Evolutionary conservation across 1,140 invertebrate genomes (phyloP).

Genomic region (Protaetia brevitarsis): DNA sequence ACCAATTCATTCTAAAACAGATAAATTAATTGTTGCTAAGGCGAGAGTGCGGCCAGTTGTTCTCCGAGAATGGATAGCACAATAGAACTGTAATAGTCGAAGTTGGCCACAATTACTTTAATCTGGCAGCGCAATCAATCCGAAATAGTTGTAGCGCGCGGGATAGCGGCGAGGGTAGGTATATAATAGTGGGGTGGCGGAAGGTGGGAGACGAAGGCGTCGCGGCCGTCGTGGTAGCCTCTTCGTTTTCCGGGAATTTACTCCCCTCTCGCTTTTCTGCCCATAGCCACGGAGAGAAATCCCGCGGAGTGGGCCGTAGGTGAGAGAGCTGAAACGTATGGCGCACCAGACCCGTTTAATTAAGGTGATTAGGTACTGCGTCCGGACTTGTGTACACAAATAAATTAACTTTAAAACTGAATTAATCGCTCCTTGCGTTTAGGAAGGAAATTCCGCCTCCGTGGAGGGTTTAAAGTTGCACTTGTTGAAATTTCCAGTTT

Average conservation of each 20-base stretch:
- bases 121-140: slow-evolving; percentile 29
- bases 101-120: slow-evolving; percentile 35
- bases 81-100: slow-evolving; percentile 35
- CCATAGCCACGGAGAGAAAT: slow-evolving; percentile 12
- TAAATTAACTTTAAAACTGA: slow-evolving; percentile 50
- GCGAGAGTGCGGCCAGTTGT: neutral
- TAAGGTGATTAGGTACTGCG: slow-evolving; percentile 47
- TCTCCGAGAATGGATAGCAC: slow-evolving; percentile 31
- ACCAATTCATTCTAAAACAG: neutral
- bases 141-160: slow-evolving; percentile 20
- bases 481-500: slow-evolving; percentile 45
- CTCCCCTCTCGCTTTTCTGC: neutral
- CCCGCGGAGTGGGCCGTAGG: slow-evolving; percentile 19
- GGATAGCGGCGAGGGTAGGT: neutral
- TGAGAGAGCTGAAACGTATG: slow-evolving; percentile 4
- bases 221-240: neutral
- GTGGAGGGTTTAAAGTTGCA: slow-evolving; percentile 37
- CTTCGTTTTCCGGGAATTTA: neutral
- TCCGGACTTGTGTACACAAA: slow-evolving; percentile 45
- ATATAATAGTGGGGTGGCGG: neutral
- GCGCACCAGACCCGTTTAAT: slow-evolving; percentile 42
- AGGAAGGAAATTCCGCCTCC: slow-evolving; percentile 42
- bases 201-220: neutral
- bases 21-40: slow-evolving; percentile 12
- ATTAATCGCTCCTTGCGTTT: slow-evolving; percentile 49